A percentile compares a stretch with the other conserved stretches of the same genome.
These are phyloP conservation scores for Meliscaeva auricollis DNA, from an alignment of 2,888 invertebrate genomes.

Conservation along the genomic window DNA sequence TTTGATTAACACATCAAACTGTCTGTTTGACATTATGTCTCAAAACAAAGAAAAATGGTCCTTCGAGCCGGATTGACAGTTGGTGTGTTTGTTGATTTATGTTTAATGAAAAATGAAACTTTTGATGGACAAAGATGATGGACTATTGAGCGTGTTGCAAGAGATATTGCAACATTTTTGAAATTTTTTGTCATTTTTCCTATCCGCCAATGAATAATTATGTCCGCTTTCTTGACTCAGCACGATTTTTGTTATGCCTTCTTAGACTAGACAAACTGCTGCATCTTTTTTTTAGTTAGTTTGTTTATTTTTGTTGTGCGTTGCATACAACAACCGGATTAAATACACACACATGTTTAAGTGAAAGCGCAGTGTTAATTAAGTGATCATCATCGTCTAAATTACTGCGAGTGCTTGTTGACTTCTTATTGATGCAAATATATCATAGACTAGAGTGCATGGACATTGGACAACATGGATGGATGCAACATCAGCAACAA, in stretches of 20 bases:
- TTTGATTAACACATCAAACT: slow-evolving; percentile 17
- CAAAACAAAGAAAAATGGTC: slow-evolving; percentile 29
- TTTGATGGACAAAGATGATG: neutral
- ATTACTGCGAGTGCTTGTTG: slow-evolving; percentile 45
- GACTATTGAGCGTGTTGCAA: slow-evolving; percentile 18
- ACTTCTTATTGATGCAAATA: slow-evolving; percentile 56
- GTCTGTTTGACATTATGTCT: neutral
- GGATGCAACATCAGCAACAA: neutral
- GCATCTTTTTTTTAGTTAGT: neutral
- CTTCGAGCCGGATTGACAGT: slow-evolving; percentile 31
- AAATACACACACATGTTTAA: slow-evolving; percentile 36
- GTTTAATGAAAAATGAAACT: slow-evolving; percentile 18
- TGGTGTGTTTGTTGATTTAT: neutral
- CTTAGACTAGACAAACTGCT: slow-evolving; percentile 5
- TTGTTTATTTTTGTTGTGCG: neutral
- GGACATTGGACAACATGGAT: neutral
- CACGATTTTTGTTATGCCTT: slow-evolving; percentile 14
- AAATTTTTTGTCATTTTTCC: slow-evolving; percentile 16
- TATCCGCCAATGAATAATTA: slow-evolving; percentile 23
- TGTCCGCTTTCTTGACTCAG: slow-evolving; percentile 28
- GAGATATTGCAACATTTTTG: slow-evolving; percentile 23
- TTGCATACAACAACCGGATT: slow-evolving; percentile 18
- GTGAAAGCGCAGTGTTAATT: slow-evolving; percentile 47
- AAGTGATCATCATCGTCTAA: slow-evolving; percentile 46
- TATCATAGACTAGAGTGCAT: neutral